A percentile compares a stretch with the other conserved stretches of the same genome.
These are phyloP conservation scores for Thereva unica DNA, from an alignment of 2,888 invertebrate species.

Conservation along the genomic window DNA sequence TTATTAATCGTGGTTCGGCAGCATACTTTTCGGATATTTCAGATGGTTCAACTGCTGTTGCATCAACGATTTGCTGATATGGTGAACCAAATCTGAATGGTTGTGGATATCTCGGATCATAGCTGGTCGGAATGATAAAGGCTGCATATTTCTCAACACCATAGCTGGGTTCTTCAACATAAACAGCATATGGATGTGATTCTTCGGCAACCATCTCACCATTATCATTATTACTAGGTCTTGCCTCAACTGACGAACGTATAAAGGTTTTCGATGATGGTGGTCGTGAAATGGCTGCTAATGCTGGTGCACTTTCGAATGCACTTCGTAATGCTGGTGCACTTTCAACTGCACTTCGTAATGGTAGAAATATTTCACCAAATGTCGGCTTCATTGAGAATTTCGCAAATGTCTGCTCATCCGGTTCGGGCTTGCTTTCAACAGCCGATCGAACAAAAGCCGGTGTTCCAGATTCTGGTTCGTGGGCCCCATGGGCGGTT, in stretches of 20 bases:
- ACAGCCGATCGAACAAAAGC: slow-evolving; percentile 55
- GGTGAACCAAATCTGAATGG: slow-evolving; percentile 55
- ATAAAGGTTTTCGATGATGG: slow-evolving; percentile 48
- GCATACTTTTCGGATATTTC: background rate
- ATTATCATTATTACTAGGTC: slow-evolving; percentile 17
- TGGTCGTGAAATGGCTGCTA: slow-evolving; percentile 45
- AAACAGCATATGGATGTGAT: slow-evolving; percentile 12
- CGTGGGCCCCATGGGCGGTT: slow-evolving; percentile 38
- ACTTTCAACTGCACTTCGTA: slow-evolving; percentile 78
- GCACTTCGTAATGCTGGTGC: slow-evolving; percentile 73
- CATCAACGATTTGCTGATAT: slow-evolving; percentile 53
- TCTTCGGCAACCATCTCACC: slow-evolving; percentile 1
- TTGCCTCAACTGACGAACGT: slow-evolving; percentile 54
- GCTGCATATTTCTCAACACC: slow-evolving; percentile 51
- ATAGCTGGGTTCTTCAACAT: slow-evolving; percentile 29
- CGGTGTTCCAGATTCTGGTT: slow-evolving; percentile 46
- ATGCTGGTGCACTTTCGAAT: slow-evolving; percentile 71
- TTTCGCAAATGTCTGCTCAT: slow-evolving; percentile 27
- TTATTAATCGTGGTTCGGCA: background rate
- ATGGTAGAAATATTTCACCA: slow-evolving; percentile 61
- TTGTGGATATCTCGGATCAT: slow-evolving; percentile 48
- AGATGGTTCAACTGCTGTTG: background rate
- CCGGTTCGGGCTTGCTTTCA: slow-evolving; percentile 51
- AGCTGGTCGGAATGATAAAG: slow-evolving; percentile 47
- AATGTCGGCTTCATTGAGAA: slow-evolving; percentile 50